Percentiles rank a stretch among this genome's conserved stretches.
Evolutionary conservation across 2,797 vertebrate species (phyloP).

Genomic region (Artibeus jamaicensis): DNA sequence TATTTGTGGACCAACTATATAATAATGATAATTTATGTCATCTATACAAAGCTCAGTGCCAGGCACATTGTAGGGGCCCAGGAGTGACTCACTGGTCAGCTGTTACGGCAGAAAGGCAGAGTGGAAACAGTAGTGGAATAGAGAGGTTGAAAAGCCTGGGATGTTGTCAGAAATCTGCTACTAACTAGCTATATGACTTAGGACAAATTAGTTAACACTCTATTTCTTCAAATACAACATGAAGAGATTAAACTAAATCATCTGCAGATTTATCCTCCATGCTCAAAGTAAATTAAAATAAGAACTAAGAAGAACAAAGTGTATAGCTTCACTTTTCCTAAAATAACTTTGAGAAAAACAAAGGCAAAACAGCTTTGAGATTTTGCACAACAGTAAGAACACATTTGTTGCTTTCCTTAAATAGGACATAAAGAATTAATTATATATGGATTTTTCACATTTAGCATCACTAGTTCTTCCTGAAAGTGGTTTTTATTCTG

Average conservation of each 20-base stretch:
- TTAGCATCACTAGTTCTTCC: conserved; percentile 4
- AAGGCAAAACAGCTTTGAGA: conserved; percentile 27
- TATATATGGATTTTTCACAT: background rate
- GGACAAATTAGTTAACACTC: background rate
- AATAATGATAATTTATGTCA: conserved; percentile 31
- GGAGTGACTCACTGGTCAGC: background rate
- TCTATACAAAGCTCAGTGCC: background rate
- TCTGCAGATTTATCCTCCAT: background rate
- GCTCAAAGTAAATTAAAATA: conserved; percentile 3
- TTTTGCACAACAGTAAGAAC: background rate
- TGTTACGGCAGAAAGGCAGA: background rate
- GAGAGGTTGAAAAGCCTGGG: background rate
- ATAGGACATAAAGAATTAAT: background rate
- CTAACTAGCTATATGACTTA: background rate
- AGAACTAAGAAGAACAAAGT: conserved; percentile 12
- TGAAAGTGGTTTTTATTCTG: background rate
- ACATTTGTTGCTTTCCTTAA: background rate
- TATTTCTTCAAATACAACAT: background rate
- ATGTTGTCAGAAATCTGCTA: background rate
- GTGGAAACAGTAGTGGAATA: background rate
- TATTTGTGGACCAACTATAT: background rate
- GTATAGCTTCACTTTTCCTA: background rate
- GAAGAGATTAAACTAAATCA: conserved; percentile 25
- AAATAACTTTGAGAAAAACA: conserved; percentile 43
- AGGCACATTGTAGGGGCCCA: background rate